phyloP scores from a whole-genome alignment of 2,888 invertebrate species.

The Diachrysia chrysitis region DNA sequence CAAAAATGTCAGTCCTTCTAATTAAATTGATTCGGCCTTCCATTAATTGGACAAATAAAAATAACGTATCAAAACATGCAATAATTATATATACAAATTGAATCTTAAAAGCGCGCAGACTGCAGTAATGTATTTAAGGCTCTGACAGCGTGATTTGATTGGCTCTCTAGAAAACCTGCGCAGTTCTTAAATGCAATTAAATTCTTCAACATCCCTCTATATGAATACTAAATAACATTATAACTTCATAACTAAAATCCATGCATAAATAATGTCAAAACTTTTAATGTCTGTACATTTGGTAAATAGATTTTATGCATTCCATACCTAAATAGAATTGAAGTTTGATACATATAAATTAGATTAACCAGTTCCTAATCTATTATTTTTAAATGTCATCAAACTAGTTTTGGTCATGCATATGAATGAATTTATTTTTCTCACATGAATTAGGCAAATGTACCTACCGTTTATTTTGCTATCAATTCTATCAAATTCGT shows the following conservation, averaged over 20 bases:
- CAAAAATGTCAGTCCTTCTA: not conserved
- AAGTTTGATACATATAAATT: slow-evolving; percentile 10
- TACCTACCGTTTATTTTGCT: not conserved
- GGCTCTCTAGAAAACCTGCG: not conserved
- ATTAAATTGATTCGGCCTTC: not conserved
- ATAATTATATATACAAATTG: slow-evolving; percentile 1
- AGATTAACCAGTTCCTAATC: slow-evolving; percentile 6
- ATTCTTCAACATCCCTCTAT: not conserved
- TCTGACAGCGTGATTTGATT: not conserved
- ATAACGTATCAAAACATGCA: not conserved
- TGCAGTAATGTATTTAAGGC: not conserved
- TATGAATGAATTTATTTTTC: not conserved
- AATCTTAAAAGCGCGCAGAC: not conserved
- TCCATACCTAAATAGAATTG: not conserved
- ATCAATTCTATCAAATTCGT: not conserved
- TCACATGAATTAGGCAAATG: not conserved
- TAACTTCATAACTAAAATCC: not conserved
- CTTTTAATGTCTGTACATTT: not conserved
- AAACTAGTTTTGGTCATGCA: slow-evolving; percentile 18
- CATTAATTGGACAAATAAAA: not conserved
- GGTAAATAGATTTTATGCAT: not conserved
- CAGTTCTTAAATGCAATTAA: not conserved
- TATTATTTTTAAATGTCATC: not conserved
- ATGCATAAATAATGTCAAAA: not conserved
- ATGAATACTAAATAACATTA: not conserved